Evolutionary conservation across 2,113 vertebrate species (phyloP).

Genomic region (Seriola quinqueradiata): DNA sequence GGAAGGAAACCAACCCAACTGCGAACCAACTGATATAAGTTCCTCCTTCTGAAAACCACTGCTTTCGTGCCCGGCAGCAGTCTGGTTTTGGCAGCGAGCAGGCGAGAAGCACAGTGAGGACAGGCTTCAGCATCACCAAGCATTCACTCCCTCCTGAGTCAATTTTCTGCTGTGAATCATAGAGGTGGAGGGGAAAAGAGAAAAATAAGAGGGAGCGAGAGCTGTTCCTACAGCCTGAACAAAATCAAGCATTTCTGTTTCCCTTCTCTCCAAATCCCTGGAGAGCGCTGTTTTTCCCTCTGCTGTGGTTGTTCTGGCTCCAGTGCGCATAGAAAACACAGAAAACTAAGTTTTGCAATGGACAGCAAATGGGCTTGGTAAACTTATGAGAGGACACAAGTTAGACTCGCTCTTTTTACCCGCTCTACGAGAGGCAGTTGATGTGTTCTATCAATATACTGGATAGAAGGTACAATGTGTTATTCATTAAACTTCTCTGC

Average conservation of each 20-base stretch:
- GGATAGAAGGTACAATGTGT: background rate
- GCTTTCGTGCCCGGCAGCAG: slow-evolving; percentile 26
- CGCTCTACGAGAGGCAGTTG: background rate
- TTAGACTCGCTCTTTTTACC: background rate
- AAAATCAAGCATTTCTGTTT: slow-evolving; percentile 71
- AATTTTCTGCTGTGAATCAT: slow-evolving; percentile 70
- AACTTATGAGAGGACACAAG: slow-evolving; percentile 11
- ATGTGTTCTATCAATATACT: background rate
- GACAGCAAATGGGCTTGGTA: slow-evolving; percentile 37
- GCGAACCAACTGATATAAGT: slow-evolving; percentile 21
- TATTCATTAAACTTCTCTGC: no score
- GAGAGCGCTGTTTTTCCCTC: slow-evolving; percentile 54
- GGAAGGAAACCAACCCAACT: slow-evolving; percentile 15
- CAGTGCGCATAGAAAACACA: slow-evolving; percentile 30
- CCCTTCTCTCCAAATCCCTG: slow-evolving; percentile 45
- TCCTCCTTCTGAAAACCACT: background rate
- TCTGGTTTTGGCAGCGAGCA: slow-evolving; percentile 18
- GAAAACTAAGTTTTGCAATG: slow-evolving; percentile 32
- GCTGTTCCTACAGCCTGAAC: slow-evolving; percentile 58
- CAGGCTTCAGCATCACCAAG: slow-evolving; percentile 47
- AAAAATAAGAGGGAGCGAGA: slow-evolving; percentile 36
- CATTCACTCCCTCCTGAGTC: slow-evolving; percentile 51
- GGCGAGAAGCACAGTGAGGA: slow-evolving; percentile 25
- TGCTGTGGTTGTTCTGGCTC: slow-evolving; percentile 50
- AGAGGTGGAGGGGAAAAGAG: slow-evolving; percentile 39